Evolutionary conservation across 1,140 invertebrate species (phyloP).

Genomic region (Drosophila insularis): DNA sequence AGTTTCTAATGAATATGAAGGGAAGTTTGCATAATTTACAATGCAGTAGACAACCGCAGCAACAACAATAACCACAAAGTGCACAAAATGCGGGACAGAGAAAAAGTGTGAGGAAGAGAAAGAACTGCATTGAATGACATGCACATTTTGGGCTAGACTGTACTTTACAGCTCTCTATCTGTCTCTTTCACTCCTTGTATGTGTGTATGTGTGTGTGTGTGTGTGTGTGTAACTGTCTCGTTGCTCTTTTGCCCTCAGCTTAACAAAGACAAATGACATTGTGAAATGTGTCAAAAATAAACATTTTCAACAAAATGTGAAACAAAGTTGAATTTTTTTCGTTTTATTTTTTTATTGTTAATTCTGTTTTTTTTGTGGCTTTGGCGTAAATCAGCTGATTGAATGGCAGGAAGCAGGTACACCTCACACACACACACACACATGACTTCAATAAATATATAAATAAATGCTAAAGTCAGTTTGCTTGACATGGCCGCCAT

Average conservation of each 20-base stretch:
- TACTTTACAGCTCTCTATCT: constrained; percentile 1
- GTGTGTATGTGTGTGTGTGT: too few relatives aligned
- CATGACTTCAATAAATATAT: constrained; percentile 67
- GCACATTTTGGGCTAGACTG: constrained; percentile 44
- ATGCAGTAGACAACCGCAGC: constrained; percentile 3
- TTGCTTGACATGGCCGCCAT: constrained; percentile 44
- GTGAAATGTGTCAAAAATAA: constrained; percentile 61
- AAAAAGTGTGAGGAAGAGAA: neutral
- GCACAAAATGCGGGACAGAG: neutral
- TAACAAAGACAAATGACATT: constrained; percentile 68
- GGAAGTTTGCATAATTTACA: constrained; percentile 73
- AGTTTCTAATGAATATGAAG: constrained; percentile 73
- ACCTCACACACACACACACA: constrained; percentile 13
- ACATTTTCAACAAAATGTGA: constrained; percentile 23
- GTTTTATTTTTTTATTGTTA: constrained; percentile 45
- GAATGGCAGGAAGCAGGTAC: constrained; percentile 43
- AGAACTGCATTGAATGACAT: constrained; percentile 71
- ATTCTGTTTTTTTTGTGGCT: constrained; percentile 19
- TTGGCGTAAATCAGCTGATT: constrained; percentile 59
- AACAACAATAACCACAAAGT: constrained; percentile 27
- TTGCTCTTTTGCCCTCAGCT: constrained; percentile 16
- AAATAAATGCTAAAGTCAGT: constrained; percentile 76
- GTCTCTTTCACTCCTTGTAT: neutral
- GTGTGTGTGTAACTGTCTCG: neutral
- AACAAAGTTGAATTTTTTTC: constrained; percentile 14